Base-by-base conservation (phyloP, 2,797 vertebrate species). In the Alosa sapidissima region DNA sequence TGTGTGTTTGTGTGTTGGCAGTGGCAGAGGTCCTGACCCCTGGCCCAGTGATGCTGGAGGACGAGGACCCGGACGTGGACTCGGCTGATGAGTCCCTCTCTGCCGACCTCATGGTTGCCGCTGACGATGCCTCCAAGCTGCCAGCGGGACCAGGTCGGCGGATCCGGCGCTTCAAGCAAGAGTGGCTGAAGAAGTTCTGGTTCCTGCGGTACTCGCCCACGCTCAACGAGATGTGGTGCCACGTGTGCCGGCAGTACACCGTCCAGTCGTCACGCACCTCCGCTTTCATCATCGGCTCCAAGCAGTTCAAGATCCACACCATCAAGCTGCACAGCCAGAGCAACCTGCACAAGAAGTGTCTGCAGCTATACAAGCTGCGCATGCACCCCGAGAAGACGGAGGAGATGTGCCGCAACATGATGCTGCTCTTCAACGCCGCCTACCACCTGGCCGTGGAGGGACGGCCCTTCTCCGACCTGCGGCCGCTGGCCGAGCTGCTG, bases 171-270 rank as follows among this genome's bases (percentile, higher is more conserved):
- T 99, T 99, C 91, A 99, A 99, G 91, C 97, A 99, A 91, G 98
- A 99, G 87, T 99, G 98, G 98, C 93, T 99, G 58, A 99, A 99
- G 90, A 99, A 99, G 91, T 99, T 99, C 92, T 99, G 98, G 98
- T 99, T 99, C 92, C 94, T 99, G 62, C 96, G 98, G 62, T 99
- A 99, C 91, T 99, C 98, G 0, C 96, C 97, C 0, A 98, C 98
- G 0, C 88, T 99, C 82, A 99, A 99, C 1, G 97, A 99, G 93
- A 99, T 99, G 98, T 99, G 98, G 98, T 99, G 98, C 91, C 98
- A 99, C 0, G 98, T 99, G n/a, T 99, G 98, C 92, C 96, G 98
- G 81, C 98, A 99, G 91, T 98, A 99, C 91, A 99, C 97, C 0
- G 97, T 99, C 88, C 98, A 98, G 91, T 99, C 98, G 0, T 98